These are phyloP conservation scores for Pyrrhia umbra DNA, from an alignment of 2,888 invertebrate genomes.

Conservation along the genomic window DNA sequence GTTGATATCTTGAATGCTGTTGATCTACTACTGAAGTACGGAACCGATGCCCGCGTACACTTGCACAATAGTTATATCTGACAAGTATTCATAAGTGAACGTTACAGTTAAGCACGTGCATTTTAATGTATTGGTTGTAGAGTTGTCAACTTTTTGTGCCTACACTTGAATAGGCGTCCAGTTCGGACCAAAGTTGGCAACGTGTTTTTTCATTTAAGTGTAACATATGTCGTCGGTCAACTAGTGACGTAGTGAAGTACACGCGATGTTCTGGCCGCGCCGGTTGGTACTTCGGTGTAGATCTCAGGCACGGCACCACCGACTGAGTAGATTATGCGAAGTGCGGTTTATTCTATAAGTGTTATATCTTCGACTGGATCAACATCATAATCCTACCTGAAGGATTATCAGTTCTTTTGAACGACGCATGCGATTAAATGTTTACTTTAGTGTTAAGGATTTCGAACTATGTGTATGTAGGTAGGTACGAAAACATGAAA, in stretches of 20 bases:
- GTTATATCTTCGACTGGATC: slow-evolving; percentile 49
- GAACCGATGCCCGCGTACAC: slow-evolving; percentile 30
- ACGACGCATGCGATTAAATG: slow-evolving; percentile 41
- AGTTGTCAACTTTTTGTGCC: slow-evolving; percentile 43
- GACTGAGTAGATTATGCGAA: slow-evolving; percentile 57
- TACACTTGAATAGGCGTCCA: slow-evolving; percentile 27
- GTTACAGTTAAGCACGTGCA: slow-evolving; percentile 14
- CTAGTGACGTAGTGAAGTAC: slow-evolving; percentile 5
- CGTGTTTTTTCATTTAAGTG: neutral
- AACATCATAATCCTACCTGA: slow-evolving; percentile 25
- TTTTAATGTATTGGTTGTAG: slow-evolving; percentile 8
- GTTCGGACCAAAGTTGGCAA: slow-evolving; percentile 44
- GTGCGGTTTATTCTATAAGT: slow-evolving; percentile 46
- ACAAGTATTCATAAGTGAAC: slow-evolving; percentile 20
- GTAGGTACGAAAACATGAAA: slow-evolving; percentile 12
- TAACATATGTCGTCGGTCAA: slow-evolving; percentile 9
- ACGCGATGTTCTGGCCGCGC: slow-evolving; percentile 1
- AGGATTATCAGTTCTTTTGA: slow-evolving; percentile 49
- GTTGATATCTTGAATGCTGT: slow-evolving; percentile 51
- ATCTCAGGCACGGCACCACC: slow-evolving; percentile 46
- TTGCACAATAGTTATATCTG: slow-evolving; percentile 1
- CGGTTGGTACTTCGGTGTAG: slow-evolving; percentile 40
- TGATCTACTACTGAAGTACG: slow-evolving; percentile 45
- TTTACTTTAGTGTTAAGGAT: slow-evolving; percentile 50
- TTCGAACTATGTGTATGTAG: slow-evolving; percentile 32